These are phyloP conservation scores for Crambe crambe DNA, from an alignment of 37 sponge, comb jelly and placozoan genomes.

Conservation along the genomic window DNA sequence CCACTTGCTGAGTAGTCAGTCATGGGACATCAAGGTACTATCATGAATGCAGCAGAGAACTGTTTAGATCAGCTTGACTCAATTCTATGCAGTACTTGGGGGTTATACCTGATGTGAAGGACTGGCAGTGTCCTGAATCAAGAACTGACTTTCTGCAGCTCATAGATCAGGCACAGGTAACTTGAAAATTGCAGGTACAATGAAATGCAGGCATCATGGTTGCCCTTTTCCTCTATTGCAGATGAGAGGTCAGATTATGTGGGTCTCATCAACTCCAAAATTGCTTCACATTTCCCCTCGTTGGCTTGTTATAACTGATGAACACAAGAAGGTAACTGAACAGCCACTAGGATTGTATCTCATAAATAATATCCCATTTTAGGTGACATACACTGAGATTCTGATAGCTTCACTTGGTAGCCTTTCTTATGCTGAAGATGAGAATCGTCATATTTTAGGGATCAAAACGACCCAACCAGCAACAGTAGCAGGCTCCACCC, in stretches of 20 bases:
- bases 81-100: constrained; percentile 72
- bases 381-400: constrained; percentile 70
- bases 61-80: background rate
- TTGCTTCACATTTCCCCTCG: constrained; percentile 62
- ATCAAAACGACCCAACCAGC: constrained; percentile 50
- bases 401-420: constrained; percentile 63
- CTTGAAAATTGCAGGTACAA: no score
- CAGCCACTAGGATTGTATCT: background rate
- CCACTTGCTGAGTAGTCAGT: constrained; percentile 12
- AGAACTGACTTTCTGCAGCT: constrained; percentile 73
- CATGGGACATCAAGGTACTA: constrained; percentile 38
- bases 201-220: no score
- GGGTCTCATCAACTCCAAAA: constrained; percentile 64
- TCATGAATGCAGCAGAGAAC: background rate
- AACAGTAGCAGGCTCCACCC: background rate
- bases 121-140: constrained; percentile 69
- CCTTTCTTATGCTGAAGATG: constrained; percentile 88
- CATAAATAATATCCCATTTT: background rate
- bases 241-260: constrained; percentile 61
- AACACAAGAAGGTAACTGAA: constrained; percentile 58
- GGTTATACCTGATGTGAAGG: constrained; percentile 50
- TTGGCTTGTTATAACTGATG: constrained; percentile 80
- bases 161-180: constrained; percentile 77
- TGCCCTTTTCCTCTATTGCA: no score
- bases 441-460: constrained; percentile 74